A percentile compares a stretch with the other conserved stretches of the same genome.
Evolutionary conservation across 1,140 invertebrate genomes (phyloP).

Genomic region (Plutomurus gul): DNA sequence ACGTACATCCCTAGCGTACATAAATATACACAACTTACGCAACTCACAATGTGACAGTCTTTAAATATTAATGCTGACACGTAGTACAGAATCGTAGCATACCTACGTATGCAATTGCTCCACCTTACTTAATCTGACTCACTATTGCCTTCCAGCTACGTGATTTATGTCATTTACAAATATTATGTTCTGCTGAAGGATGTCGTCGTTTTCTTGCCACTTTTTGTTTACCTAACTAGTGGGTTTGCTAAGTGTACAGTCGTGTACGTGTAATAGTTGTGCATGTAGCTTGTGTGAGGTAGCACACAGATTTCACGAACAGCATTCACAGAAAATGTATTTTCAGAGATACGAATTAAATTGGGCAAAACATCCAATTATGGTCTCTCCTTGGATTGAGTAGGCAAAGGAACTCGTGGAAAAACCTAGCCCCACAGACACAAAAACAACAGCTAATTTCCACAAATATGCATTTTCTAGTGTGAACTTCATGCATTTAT

Average conservation of each 20-base stretch:
- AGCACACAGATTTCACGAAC: not conserved
- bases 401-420: not conserved
- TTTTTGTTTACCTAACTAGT: slow-evolving; percentile 20
- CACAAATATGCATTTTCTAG: not conserved
- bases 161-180: slow-evolving; percentile 27
- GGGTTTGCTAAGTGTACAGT: not conserved
- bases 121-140: slow-evolving; percentile 18
- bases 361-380: slow-evolving; percentile 29
- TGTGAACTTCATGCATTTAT: not conserved
- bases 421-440: slow-evolving; percentile 8
- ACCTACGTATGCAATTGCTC: no score
- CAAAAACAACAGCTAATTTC: slow-evolving; percentile 1
- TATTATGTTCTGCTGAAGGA: not conserved
- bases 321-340: not conserved
- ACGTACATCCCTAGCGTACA: no score
- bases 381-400: not conserved
- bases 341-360: slow-evolving; percentile 19
- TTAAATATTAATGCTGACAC: no score
- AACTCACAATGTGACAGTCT: no score
- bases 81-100: no score
- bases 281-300: not conserved
- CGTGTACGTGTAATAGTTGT: not conserved
- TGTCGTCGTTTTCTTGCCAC: not conserved
- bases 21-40: no score
- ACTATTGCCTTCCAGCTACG: slow-evolving; percentile 22